A percentile compares a stretch with the other conserved stretches of the same genome.
These are phyloP conservation scores for Rhynchophorus ferrugineus DNA, from an alignment of 1,140 invertebrate genomes.

Conservation along the genomic window DNA sequence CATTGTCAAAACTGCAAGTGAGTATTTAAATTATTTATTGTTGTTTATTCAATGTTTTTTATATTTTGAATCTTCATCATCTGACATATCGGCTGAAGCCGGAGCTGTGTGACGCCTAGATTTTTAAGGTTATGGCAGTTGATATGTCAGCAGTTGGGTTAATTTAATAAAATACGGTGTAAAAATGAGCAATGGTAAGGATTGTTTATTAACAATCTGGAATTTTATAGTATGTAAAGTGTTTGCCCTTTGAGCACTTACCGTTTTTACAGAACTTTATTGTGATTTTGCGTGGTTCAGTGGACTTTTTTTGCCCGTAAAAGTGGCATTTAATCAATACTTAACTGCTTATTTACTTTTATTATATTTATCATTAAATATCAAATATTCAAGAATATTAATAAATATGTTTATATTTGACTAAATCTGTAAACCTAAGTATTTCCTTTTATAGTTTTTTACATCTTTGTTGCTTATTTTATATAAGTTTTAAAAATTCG, in stretches of 20 bases:
- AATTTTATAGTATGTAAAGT: no score
- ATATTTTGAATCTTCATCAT: no score
- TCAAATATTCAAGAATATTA: constrained; percentile 2
- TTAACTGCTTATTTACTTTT: not conserved
- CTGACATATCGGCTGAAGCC: constrained; percentile 7
- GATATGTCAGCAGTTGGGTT: constrained; percentile 1
- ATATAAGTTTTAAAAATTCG: no score
- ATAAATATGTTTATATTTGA: constrained; percentile 2
- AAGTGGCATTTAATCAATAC: constrained; percentile 16
- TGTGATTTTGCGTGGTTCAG: constrained; percentile 5
- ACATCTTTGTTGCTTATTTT: no score
- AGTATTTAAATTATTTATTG: constrained; percentile 25
- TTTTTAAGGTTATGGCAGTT: constrained; percentile 14
- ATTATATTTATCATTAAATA: not conserved
- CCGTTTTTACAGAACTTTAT: no score
- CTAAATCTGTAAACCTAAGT: no score
- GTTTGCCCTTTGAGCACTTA: no score
- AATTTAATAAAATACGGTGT: not conserved
- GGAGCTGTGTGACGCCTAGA: constrained; percentile 22
- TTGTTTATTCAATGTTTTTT: no score
- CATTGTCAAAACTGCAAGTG: constrained; percentile 39
- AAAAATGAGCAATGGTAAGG: constrained; percentile 20
- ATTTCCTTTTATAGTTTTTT: no score
- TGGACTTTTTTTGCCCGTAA: constrained; percentile 5
- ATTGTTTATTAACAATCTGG: constrained; percentile 4